Evolutionary conservation across 2,888 invertebrate species (phyloP).

Genomic region (Idaea aversata): DNA sequence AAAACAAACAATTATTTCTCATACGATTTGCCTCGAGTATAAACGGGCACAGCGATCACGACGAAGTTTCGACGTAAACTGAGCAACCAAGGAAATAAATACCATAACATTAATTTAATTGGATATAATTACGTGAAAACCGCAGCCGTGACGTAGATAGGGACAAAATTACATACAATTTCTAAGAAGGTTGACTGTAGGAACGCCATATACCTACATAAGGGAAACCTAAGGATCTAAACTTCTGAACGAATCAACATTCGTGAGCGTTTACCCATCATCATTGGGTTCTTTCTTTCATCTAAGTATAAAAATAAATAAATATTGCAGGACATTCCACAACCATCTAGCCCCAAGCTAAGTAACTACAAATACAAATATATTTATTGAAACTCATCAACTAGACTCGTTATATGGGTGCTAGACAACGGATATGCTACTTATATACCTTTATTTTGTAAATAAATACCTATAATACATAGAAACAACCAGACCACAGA

Average conservation of each 20-base stretch:
- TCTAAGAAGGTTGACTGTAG: slow-evolving; percentile 42
- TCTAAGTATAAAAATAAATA: too few relatives aligned
- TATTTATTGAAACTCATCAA: too few relatives aligned
- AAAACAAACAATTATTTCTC: neutral
- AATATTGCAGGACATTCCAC: too few relatives aligned
- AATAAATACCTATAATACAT: too few relatives aligned
- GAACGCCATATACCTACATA: slow-evolving; percentile 5
- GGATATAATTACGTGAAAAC: slow-evolving; percentile 65
- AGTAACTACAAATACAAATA: too few relatives aligned
- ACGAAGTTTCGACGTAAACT: slow-evolving; percentile 48
- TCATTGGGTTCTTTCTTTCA: too few relatives aligned
- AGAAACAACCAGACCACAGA: too few relatives aligned
- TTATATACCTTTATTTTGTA: too few relatives aligned
- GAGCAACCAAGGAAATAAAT: slow-evolving; percentile 53
- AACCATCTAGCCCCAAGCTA: too few relatives aligned
- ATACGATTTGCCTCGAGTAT: neutral
- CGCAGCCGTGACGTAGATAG: slow-evolving; percentile 52
- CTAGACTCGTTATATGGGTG: too few relatives aligned
- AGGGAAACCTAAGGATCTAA: neutral
- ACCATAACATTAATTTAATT: slow-evolving; percentile 69
- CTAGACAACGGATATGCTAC: too few relatives aligned
- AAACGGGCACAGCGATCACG: slow-evolving; percentile 22
- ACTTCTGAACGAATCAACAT: neutral
- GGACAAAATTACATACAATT: slow-evolving; percentile 23
- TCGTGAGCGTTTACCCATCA: too few relatives aligned